These are phyloP conservation scores for Cactoblastis cactorum DNA, from an alignment of 2,888 invertebrate species.

Conservation along the genomic window DNA sequence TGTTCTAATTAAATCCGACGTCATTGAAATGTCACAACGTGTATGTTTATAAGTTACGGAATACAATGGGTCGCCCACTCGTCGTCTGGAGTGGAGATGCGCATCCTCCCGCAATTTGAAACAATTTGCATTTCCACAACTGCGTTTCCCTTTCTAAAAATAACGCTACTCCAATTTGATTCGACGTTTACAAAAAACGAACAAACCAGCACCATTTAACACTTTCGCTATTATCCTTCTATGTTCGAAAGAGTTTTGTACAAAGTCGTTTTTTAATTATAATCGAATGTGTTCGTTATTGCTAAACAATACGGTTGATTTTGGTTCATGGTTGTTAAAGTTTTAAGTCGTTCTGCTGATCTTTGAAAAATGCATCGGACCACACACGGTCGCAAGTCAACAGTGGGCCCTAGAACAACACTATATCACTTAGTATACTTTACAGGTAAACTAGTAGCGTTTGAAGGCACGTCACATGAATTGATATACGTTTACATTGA, in stretches of 20 bases:
- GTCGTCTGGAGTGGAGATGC: slow-evolving; percentile 55
- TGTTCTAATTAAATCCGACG: slow-evolving; percentile 48
- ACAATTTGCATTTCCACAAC: slow-evolving; percentile 63
- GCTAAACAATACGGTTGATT: slow-evolving; percentile 34
- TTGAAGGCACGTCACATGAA: slow-evolving; percentile 47
- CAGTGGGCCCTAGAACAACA: slow-evolving; percentile 72
- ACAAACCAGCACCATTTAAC: slow-evolving; percentile 62
- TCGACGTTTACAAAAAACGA: slow-evolving; percentile 45
- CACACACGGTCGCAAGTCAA: slow-evolving; percentile 74
- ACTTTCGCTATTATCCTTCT: slow-evolving; percentile 69
- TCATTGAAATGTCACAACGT: slow-evolving; percentile 52
- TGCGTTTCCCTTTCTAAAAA: slow-evolving; percentile 40
- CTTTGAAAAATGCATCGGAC: slow-evolving; percentile 45
- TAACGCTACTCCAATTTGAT: slow-evolving; percentile 47
- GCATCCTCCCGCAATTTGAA: slow-evolving; percentile 60
- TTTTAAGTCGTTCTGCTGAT: slow-evolving; percentile 32
- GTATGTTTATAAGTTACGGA: slow-evolving; percentile 51
- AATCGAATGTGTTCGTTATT: slow-evolving; percentile 29
- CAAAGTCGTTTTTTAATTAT: slow-evolving; percentile 32
- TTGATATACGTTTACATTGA: slow-evolving; percentile 32
- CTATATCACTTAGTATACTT: slow-evolving; percentile 73
- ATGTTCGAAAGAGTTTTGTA: slow-evolving; percentile 59
- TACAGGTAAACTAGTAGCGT: slow-evolving; percentile 71
- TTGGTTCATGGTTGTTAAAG: slow-evolving; percentile 23
- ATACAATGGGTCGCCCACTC: slow-evolving; percentile 74